Evolutionary conservation across 2,113 vertebrate species (phyloP).

Genomic region (Mormyrus iriodes): DNA sequence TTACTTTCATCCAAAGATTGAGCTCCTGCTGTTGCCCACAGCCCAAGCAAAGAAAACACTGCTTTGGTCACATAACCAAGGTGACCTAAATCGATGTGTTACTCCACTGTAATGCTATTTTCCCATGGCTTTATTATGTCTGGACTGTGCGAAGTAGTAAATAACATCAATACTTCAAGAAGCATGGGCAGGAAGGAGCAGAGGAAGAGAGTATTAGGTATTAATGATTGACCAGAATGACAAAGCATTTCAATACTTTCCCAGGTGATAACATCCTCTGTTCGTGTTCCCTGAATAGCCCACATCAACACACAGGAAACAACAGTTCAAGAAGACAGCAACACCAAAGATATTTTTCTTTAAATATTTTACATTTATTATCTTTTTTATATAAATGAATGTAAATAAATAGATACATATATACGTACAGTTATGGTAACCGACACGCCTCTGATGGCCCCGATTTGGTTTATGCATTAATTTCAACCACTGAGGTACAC

Average conservation of each 20-base stretch:
- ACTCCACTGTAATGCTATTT: neutral
- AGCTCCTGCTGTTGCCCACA: neutral
- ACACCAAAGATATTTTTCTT: neutral
- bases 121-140: neutral
- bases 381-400: neutral
- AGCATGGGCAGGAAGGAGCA: neutral
- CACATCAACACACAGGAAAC: neutral
- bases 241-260: neutral
- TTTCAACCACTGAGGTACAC: neutral
- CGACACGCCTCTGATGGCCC: neutral
- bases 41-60: neutral
- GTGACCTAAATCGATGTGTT: neutral
- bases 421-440: neutral
- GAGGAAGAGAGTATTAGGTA: neutral
- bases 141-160: neutral
- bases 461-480: neutral
- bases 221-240: neutral
- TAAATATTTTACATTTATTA: neutral
- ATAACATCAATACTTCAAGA: conserved; percentile 4
- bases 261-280: neutral
- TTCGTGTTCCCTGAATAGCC: neutral
- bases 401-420: conserved; percentile 15
- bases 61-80: neutral
- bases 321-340: neutral
- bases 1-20: neutral